phyloP scores from a whole-genome alignment of 2,113 vertebrate genomes.

The Tympanuchus pallidicinctus region DNA sequence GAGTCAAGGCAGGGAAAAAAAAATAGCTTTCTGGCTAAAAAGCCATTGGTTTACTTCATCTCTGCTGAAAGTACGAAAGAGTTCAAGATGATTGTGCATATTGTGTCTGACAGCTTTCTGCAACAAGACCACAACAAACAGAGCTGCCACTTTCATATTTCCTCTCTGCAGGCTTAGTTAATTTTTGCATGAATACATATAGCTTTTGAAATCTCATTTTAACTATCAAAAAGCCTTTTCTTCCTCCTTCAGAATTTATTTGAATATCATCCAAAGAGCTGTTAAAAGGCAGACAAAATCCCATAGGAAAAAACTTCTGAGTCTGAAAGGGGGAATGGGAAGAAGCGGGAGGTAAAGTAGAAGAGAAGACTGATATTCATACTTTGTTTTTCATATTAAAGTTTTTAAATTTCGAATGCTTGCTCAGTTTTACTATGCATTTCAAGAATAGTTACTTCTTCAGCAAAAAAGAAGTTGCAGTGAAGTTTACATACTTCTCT shows the following conservation, averaged over 20 bases:
- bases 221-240: not conserved
- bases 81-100: not conserved
- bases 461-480: not conserved
- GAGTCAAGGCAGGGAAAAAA: not conserved
- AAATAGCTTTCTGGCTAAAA: not conserved
- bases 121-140: slow-evolving; percentile 34
- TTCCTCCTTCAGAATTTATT: slow-evolving; percentile 9
- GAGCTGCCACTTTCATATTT: not conserved
- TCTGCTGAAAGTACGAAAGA: not conserved
- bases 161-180: slow-evolving; percentile 2
- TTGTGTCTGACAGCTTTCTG: not conserved
- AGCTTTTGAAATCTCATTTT: slow-evolving; percentile 10
- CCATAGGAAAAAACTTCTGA: slow-evolving; percentile 29
- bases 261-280: slow-evolving; percentile 26
- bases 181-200: slow-evolving; percentile 17
- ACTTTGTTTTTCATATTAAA: not conserved
- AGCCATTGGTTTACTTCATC: not conserved
- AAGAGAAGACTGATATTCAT: not conserved
- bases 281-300: slow-evolving; percentile 42
- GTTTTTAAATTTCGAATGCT: slow-evolving; percentile 13
- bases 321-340: not conserved
- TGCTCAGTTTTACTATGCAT: not conserved
- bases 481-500: not conserved
- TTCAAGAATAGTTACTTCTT: not conserved
- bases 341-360: too few species aligned